A percentile compares a stretch with the other conserved stretches of the same genome.
These are phyloP conservation scores for Trachelus iudaicus DNA, from an alignment of 2,888 invertebrate genomes.

Conservation along the genomic window DNA sequence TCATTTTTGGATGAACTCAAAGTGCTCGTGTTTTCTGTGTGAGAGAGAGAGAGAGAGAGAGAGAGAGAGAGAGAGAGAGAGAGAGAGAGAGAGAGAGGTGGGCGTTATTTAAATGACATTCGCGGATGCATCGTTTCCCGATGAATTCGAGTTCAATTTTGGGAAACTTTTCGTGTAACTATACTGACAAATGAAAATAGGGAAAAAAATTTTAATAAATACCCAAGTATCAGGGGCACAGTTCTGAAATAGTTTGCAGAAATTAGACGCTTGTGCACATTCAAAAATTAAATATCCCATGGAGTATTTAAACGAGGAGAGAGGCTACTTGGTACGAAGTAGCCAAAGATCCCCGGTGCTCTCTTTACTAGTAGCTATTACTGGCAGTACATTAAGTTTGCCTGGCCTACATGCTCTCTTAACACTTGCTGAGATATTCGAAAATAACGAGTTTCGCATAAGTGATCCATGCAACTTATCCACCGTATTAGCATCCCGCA, in stretches of 20 bases:
- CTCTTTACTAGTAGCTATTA: neutral
- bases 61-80: constrained; percentile 26
- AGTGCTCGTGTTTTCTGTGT: constrained; percentile 22
- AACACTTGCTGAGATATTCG: neutral
- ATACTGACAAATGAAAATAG: neutral
- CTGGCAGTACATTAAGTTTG: neutral
- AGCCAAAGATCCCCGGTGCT: neutral
- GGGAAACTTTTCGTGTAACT: neutral
- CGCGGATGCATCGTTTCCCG: constrained; percentile 5
- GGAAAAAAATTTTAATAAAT: neutral
- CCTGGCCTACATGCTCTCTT: neutral
- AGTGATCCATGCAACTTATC: neutral
- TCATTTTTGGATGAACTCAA: neutral
- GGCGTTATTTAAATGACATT: constrained; percentile 45
- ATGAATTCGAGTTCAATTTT: neutral
- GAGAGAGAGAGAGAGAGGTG: constrained; percentile 31
- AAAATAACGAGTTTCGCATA: neutral
- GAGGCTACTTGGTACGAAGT: neutral
- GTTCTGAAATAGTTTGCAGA: neutral
- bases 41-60: constrained; percentile 25
- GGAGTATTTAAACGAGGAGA: neutral
- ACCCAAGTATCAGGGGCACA: neutral
- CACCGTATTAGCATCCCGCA: neutral
- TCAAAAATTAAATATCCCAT: neutral
- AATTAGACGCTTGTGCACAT: neutral